Evolutionary conservation across 64 coral and sea anemone genomes (phyloP).

Genomic region (Actinia equina): DNA sequence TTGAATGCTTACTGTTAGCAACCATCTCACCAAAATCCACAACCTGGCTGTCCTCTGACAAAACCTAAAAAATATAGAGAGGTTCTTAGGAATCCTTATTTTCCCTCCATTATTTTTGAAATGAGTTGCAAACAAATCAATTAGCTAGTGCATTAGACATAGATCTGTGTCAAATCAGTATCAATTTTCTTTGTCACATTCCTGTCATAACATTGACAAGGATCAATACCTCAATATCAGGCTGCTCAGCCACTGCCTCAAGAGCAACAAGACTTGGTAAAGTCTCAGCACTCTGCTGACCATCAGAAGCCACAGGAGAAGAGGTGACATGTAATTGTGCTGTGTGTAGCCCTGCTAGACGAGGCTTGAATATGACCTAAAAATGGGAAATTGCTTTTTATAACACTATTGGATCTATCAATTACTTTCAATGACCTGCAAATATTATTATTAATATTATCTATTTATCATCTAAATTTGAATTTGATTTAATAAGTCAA

Average conservation of each 20-base stretch:
- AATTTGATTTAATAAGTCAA: neutral
- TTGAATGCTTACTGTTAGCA: constrained; percentile 49
- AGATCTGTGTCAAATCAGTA: neutral
- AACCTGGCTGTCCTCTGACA: constrained; percentile 53
- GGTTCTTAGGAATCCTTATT: too few species aligned
- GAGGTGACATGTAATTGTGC: constrained; percentile 54
- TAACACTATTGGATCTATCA: neutral
- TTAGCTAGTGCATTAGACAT: too few species aligned
- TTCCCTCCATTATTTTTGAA: too few species aligned
- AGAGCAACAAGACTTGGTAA: constrained; percentile 40
- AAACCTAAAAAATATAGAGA: constrained; percentile 6
- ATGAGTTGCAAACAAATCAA: too few species aligned
- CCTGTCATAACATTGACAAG: constrained; percentile 2
- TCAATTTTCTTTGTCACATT: neutral
- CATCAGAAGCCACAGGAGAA: constrained; percentile 37
- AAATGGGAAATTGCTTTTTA: neutral
- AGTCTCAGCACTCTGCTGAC: constrained; percentile 24
- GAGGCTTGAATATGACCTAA: constrained; percentile 42
- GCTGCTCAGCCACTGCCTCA: constrained; percentile 57
- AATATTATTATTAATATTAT: too few species aligned
- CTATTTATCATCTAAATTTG: too few species aligned
- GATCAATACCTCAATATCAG: constrained; percentile 35
- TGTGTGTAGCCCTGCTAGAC: constrained; percentile 40
- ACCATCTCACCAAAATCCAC: constrained; percentile 72
- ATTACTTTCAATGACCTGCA: neutral